A percentile compares a stretch with the other conserved stretches of the same genome.
Evolutionary conservation across 1,140 invertebrate species (phyloP).

Genomic region (Tenebrio molitor): DNA sequence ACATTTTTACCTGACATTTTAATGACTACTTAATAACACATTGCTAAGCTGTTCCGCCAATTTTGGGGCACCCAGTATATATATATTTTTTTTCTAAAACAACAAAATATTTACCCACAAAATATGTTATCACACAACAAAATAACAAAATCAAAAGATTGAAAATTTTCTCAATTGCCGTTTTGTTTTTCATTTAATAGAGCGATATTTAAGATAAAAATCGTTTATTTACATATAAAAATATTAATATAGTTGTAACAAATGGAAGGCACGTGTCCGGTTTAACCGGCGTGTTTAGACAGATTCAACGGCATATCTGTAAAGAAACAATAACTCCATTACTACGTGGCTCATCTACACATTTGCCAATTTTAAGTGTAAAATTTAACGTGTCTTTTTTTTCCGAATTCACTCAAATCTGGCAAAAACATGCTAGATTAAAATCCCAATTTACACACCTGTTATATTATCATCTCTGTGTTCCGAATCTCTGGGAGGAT

Average conservation of each 20-base stretch:
- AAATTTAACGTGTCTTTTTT: no score
- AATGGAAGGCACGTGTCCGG: constrained; percentile 53
- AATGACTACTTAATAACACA: no score
- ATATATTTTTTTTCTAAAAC: constrained; percentile 25
- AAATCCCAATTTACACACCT: constrained; percentile 52
- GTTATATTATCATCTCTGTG: constrained; percentile 60
- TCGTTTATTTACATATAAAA: constrained; percentile 33
- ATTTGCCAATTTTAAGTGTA: no score
- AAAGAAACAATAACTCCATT: constrained; percentile 51
- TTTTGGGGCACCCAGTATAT: no score
- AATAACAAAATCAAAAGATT: constrained; percentile 39
- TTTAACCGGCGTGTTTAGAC: constrained; percentile 64
- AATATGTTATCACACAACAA: constrained; percentile 38
- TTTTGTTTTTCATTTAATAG: constrained; percentile 32
- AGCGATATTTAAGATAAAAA: constrained; percentile 31
- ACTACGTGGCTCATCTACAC: background rate
- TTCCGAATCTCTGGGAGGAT: constrained; percentile 54
- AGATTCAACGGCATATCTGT: constrained; percentile 65
- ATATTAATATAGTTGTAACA: constrained; percentile 40
- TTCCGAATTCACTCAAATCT: no score
- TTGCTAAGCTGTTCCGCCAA: no score
- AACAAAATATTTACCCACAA: constrained; percentile 35
- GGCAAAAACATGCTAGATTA: no score
- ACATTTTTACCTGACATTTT: no score
- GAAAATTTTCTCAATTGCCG: constrained; percentile 9